These are phyloP conservation scores for Drosophila recens DNA, from an alignment of 2,888 invertebrate species.

Conservation along the genomic window DNA sequence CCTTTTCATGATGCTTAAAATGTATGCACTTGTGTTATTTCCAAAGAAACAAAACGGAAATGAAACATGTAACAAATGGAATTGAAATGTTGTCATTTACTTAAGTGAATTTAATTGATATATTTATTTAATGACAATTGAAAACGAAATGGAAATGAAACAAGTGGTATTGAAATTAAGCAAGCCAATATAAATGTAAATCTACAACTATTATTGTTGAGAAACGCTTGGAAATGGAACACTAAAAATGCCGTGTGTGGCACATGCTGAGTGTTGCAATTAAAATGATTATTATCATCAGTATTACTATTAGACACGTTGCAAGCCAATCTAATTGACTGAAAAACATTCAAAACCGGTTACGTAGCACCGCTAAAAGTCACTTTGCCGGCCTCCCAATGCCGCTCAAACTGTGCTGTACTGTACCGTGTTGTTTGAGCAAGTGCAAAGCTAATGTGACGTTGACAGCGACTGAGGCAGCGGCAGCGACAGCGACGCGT, in stretches of 20 bases:
- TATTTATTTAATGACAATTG: too few species aligned
- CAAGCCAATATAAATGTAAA: too few species aligned
- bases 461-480: slow-evolving; percentile 4
- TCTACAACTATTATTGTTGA: background rate
- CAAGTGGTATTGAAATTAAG: too few species aligned
- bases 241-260: slow-evolving; percentile 10
- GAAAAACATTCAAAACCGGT: slow-evolving; percentile 19
- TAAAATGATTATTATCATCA: slow-evolving; percentile 6
- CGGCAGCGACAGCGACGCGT: slow-evolving; percentile 18
- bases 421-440: slow-evolving; percentile 10
- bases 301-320: slow-evolving; percentile 19
- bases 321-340: slow-evolving; percentile 22
- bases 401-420: slow-evolving; percentile 23
- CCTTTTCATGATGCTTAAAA: too few species aligned
- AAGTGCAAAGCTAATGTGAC: slow-evolving; percentile 36
- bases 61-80: slow-evolving; percentile 5
- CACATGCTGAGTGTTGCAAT: slow-evolving; percentile 29
- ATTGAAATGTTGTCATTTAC: background rate
- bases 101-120: too few species aligned
- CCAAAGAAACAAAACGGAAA: background rate
- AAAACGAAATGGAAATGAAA: too few species aligned
- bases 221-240: slow-evolving; percentile 21
- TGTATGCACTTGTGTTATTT: too few species aligned
- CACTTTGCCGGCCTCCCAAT: slow-evolving; percentile 19
- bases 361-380: background rate